Percentiles rank a stretch among this genome's conserved stretches.
Conservation (phyloP, 1,140 invertebrate species). For the Pemphigus obesinymphae region DNA sequence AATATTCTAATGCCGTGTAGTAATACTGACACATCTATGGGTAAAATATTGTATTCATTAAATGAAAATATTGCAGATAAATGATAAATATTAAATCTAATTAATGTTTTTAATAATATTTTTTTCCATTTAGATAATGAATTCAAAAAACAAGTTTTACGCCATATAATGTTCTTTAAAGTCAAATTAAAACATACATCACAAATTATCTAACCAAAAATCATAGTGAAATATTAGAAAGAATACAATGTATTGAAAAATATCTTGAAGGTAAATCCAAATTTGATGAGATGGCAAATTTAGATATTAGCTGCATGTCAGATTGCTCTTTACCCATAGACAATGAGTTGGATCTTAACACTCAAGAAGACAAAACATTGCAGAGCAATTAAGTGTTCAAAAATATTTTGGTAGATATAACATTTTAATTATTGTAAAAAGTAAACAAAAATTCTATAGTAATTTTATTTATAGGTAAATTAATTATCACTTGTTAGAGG, state of each 20-base stretch:
- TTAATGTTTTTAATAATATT: not conserved
- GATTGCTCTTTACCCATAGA: not conserved
- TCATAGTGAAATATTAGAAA: not conserved
- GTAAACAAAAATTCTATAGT: no score
- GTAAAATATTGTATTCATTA: no score
- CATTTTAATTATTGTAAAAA: not conserved
- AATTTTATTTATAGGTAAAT: no score
- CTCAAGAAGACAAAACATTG: not conserved
- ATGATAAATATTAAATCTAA: no score
- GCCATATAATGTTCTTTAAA: not conserved
- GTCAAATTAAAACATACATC: not conserved
- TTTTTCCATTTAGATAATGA: not conserved
- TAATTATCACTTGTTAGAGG: not conserved
- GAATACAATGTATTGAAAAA: not conserved
- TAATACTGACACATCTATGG: no score
- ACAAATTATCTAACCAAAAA: no score
- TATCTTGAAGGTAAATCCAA: not conserved
- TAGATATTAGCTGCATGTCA: not conserved
- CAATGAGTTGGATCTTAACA: not conserved
- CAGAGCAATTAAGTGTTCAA: not conserved
- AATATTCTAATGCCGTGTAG: no score
- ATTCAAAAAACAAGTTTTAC: no score
- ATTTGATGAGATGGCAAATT: not conserved
- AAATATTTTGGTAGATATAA: not conserved
- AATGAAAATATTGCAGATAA: no score